phyloP scores from a whole-genome alignment of 2,113 vertebrate species.

The Tichodroma muraria region DNA sequence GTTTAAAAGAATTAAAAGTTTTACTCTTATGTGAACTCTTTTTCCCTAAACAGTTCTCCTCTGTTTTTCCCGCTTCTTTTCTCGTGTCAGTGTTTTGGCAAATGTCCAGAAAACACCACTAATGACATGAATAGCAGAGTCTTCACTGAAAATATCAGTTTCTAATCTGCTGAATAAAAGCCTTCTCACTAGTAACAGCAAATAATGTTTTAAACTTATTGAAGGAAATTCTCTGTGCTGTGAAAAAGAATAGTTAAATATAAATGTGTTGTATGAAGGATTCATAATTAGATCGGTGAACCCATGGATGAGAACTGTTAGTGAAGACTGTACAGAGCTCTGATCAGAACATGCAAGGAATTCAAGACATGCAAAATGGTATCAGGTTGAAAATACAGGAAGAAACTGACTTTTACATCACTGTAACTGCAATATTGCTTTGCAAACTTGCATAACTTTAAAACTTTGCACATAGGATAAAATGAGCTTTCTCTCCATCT shows the following conservation, averaged over 20 bases:
- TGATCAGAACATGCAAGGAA: background rate
- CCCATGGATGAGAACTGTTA: background rate
- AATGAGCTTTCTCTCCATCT: background rate
- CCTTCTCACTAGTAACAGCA: background rate
- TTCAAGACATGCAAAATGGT: background rate
- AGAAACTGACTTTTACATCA: background rate
- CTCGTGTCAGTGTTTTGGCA: background rate
- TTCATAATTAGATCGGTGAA: background rate
- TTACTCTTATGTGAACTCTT: background rate
- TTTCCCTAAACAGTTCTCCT: background rate
- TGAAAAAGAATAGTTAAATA: background rate
- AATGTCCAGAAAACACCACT: background rate
- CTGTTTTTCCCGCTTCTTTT: background rate
- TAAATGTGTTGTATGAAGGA: background rate
- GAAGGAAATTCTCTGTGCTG: background rate
- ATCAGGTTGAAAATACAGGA: background rate
- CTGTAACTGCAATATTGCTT: background rate
- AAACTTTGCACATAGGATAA: background rate
- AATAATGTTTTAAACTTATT: background rate
- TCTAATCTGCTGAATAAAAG: background rate
- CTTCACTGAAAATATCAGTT: background rate
- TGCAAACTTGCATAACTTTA: background rate
- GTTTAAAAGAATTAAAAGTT: background rate
- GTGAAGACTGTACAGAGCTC: background rate
- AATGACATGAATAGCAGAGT: background rate